Base-by-base conservation (phyloP, 2,797 vertebrate species). In the Xyrichtys novacula region DNA sequence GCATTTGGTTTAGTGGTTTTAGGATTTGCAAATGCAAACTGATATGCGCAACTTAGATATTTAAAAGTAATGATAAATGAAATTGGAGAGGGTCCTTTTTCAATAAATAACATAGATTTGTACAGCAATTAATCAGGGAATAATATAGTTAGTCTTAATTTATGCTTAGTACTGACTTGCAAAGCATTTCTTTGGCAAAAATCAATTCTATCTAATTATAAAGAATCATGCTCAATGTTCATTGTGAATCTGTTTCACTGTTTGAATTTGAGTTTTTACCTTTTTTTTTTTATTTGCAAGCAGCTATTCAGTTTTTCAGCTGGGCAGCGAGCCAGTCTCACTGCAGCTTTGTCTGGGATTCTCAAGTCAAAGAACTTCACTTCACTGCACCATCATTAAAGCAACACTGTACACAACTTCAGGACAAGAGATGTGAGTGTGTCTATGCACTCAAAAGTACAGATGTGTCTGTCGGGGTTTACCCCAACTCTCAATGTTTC, bases 111-210 rank as follows among this genome's bases (percentile, higher is more conserved):
- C 87, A 87, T 84, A 81, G 81, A 89, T 90, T 91, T 90, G 80
- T 90, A 90, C 86, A 91, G 88, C 86, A 89, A 83, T 90, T 89
- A 88, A 69, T 86, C 60, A 46, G 85, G 88, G 87, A 78, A 87
- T 91, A 80, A 81, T 90, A 89, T 83, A 86, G 83, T 91, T 84
- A 76, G 80, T 83, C 84, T 90, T 81, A 90, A 88, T 89, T 85
- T 76, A 88, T 85, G 83, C 82, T 84, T 90, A 80, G 83, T 90
- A 84, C 91, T 88, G 91, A 91, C 90, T 91, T 92, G 85, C 88
- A 71, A 89, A 90, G 85, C 84, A 88, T 84, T 89, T 93, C 92
- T 94, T 93, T 94, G 92, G 93, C 91, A 91, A 89, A 90, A 84
- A 85, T 90, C 80, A 85, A 92, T 91, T 90, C 83, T 86, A 83